Conservation (phyloP, 2,113 vertebrate genomes). For the Regulus satrapa region DNA sequence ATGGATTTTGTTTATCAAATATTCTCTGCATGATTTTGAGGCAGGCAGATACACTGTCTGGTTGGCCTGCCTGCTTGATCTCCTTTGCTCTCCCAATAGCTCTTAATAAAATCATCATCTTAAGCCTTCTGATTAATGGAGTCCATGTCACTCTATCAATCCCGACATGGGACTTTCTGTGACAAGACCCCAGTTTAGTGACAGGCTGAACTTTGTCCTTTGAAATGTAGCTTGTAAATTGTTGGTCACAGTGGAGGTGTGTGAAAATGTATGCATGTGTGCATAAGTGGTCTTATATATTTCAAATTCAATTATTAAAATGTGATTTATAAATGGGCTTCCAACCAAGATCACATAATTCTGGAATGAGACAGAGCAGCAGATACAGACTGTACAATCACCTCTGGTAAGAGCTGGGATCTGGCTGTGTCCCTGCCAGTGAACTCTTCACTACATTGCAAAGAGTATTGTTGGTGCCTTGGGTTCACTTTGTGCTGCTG, state of each 20-base stretch:
- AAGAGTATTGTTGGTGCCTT: background rate
- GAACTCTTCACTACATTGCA: background rate
- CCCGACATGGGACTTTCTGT: too few relatives aligned
- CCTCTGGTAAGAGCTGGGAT: background rate
- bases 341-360: background rate
- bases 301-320: background rate
- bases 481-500: background rate
- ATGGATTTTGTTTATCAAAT: too few relatives aligned
- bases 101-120: too few relatives aligned
- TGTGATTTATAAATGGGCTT: background rate
- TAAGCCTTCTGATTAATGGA: too few relatives aligned
- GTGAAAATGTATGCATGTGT: background rate
- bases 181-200: background rate
- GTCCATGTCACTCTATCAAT: too few relatives aligned
- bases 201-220: background rate
- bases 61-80: too few relatives aligned
- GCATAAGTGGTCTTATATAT: background rate
- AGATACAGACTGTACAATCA: background rate
- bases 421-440: background rate
- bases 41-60: too few relatives aligned
- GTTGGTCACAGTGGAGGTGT: background rate
- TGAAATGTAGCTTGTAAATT: background rate
- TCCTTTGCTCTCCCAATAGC: too few relatives aligned
- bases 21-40: too few relatives aligned
- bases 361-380: background rate